Percentiles rank a stretch among this genome's conserved stretches.
Evolutionary conservation across 2,888 invertebrate genomes (phyloP).

Genomic region (Lysandra coridon): DNA sequence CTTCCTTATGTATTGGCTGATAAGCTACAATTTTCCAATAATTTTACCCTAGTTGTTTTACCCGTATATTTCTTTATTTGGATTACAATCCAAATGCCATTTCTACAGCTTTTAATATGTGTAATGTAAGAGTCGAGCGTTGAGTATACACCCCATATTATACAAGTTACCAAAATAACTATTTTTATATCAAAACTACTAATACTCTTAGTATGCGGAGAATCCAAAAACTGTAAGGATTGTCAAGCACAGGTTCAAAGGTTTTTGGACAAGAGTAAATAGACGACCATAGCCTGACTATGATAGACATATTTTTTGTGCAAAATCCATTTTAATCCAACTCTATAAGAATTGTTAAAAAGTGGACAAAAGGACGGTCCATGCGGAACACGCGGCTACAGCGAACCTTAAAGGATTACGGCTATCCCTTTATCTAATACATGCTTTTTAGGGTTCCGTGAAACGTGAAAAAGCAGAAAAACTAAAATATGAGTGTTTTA

Average conservation of each 20-base stretch:
- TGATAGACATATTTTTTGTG: conserved; percentile 20
- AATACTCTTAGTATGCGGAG: background rate
- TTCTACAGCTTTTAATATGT: too few species aligned
- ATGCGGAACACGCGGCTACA: conserved; percentile 59
- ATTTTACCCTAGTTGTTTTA: too few species aligned
- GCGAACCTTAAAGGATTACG: conserved; percentile 54
- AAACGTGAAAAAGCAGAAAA: background rate
- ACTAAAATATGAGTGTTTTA: too few species aligned
- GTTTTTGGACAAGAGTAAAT: background rate
- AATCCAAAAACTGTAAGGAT: background rate
- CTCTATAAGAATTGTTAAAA: conserved; percentile 37
- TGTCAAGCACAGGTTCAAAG: background rate
- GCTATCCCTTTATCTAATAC: conserved; percentile 44
- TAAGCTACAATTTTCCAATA: too few species aligned
- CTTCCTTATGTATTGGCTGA: background rate
- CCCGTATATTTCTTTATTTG: too few species aligned
- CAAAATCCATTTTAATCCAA: background rate
- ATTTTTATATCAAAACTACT: too few species aligned
- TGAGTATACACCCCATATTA: too few species aligned
- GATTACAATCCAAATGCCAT: too few species aligned
- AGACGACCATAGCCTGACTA: background rate
- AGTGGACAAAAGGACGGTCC: conserved; percentile 53
- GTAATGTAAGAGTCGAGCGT: too few species aligned
- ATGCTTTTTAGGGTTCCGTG: conserved; percentile 16
- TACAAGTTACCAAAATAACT: too few species aligned